phyloP scores from a whole-genome alignment of 2,888 invertebrate species.

The Athrips mouffetella region DNA sequence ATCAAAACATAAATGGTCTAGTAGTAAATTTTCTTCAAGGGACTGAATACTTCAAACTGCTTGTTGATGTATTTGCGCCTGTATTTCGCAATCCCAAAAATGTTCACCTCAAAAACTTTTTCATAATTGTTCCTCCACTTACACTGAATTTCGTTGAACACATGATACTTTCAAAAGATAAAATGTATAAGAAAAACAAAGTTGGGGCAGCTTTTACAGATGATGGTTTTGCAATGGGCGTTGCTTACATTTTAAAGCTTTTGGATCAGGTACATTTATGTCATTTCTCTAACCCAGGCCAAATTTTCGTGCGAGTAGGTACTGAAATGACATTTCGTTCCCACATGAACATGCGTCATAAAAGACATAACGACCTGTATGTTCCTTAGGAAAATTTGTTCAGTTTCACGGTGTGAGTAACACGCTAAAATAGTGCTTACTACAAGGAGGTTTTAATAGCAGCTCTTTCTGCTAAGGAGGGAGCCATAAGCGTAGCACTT shows the following conservation, averaged over 20 bases:
- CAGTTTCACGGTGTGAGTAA: no score
- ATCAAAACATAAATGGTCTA: constrained; percentile 87
- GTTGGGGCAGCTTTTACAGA: constrained; percentile 95
- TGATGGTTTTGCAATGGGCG: constrained; percentile 98
- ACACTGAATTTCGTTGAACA: constrained; percentile 97
- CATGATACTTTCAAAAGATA: constrained; percentile 93
- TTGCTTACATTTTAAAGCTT: constrained; percentile 93
- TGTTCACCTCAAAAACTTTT: constrained; percentile 94
- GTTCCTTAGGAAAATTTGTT: no score
- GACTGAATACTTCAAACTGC: constrained; percentile 91
- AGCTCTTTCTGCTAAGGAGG: no score
- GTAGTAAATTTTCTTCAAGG: constrained; percentile 91
- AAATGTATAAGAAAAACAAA: constrained; percentile 93
- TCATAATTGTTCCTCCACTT: constrained; percentile 93
- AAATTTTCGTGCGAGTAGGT: no score
- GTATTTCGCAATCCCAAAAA: constrained; percentile 92
- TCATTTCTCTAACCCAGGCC: no score
- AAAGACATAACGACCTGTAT: constrained; percentile 4
- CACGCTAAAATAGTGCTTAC: no score
- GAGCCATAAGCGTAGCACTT: no score
- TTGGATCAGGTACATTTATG: constrained; percentile 89
- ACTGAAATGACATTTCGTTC: no score
- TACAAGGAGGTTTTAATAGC: no score
- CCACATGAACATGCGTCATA: neutral
- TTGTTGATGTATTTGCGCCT: constrained; percentile 95